These are phyloP conservation scores for Nettapus auritus DNA, from an alignment of 2,113 vertebrate species.

Conservation along the genomic window DNA sequence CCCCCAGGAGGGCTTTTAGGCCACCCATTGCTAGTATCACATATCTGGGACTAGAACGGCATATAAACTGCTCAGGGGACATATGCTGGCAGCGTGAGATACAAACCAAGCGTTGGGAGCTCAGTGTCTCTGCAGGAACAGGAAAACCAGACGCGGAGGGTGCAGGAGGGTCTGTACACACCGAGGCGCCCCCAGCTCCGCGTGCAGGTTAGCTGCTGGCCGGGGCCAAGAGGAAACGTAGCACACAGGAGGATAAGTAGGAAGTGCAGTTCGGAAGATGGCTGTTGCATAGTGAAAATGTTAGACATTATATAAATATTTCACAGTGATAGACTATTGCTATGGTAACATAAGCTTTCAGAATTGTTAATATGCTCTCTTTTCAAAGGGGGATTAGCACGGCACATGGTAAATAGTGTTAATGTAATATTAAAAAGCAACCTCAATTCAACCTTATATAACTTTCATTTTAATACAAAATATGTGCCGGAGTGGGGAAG, in stretches of 20 bases:
- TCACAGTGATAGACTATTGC: constrained; percentile 46
- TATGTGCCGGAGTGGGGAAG: neutral
- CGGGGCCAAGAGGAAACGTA: accelerated
- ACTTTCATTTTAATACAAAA: constrained; percentile 38
- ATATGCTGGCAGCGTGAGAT: accelerated
- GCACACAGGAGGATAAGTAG: accelerated
- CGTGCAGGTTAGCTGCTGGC: accelerated
- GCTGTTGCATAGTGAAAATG: neutral
- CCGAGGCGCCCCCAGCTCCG: accelerated
- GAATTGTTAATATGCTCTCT: constrained; percentile 26
- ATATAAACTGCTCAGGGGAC: accelerated
- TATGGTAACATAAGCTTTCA: constrained; percentile 46
- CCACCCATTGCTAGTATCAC: neutral
- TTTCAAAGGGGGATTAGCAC: constrained; percentile 39
- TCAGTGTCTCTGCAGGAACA: accelerated
- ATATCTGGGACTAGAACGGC: neutral
- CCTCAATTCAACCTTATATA: constrained; percentile 47
- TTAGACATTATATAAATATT: constrained; percentile 61
- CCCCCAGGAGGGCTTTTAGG: neutral
- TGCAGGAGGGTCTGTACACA: accelerated
- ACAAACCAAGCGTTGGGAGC: accelerated
- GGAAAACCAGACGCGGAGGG: accelerated
- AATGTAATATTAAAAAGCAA: constrained; percentile 56
- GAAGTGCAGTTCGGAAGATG: neutral
- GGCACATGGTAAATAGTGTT: constrained; percentile 33